Base-by-base conservation (phyloP, 2,888 invertebrate genomes). In the Lepas anatifera region DNA sequence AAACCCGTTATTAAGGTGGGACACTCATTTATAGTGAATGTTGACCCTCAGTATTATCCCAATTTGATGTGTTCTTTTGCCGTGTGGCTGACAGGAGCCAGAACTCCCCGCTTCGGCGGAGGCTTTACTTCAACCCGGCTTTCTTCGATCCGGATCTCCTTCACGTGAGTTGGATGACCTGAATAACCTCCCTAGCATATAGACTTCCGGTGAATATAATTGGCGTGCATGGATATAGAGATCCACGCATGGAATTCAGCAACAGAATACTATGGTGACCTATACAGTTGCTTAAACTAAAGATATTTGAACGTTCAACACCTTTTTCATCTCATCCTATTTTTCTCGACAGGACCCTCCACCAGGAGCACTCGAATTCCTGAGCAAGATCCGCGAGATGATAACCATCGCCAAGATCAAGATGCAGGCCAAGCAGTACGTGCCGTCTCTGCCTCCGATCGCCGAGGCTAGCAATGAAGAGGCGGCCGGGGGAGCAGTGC, bases 321-420 rank as follows among this genome's bases (percentile, higher is more conserved):
- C n/a, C n/a, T n/a, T n/a, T n/a, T n/a, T n/a, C n/a, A n/a, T n/a
- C n/a, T n/a, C n/a, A n/a, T n/a, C n/a, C n/a, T n/a, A n/a, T n/a
- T n/a, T n/a, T n/a, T n/a, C n/a, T 50, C 48, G 22, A 10, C 81
- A 92, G 89, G 88, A 91, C 75, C 95, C 95, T 32, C 94, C 95
- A 66, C 89, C 91, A 58, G 92, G 92, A 69, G 94, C 95, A 35
- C 81, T 93, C 75, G 94, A 95, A 80, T 95, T 95, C 79, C 83
- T 95, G 68, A 85, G 87, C 1, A 92, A 92, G 84, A 92, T 95
- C 73, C 86, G 95, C 73, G 92, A 93, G 83, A 93, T 94, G 10
- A 93, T 94, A 75, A 85, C 91, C 58, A 88, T 93, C 68, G 94
- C 94, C 11, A 92, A 92, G 78, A 89, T 89, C 76, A 92, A 92